Conservation (phyloP, 64 coral and sea anemone genomes). For the Stichodactyla helianthus region DNA sequence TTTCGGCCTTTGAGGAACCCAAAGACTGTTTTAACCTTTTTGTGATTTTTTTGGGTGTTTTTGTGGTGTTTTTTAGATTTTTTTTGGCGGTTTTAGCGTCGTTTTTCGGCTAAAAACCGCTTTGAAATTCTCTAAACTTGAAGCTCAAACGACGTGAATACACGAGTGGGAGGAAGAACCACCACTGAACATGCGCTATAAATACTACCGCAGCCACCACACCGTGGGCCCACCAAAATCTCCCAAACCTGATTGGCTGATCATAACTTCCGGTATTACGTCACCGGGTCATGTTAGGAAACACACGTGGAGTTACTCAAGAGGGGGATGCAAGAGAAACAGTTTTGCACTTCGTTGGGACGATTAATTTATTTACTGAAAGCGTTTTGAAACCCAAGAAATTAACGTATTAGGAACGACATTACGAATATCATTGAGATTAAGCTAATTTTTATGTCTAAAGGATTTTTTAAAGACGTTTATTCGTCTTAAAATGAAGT, state of each 20-base stretch:
- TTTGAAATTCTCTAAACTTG: constrained; percentile 34
- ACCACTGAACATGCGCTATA: constrained; percentile 1
- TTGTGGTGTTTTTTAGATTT: constrained; percentile 79
- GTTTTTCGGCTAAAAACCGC: constrained; percentile 68
- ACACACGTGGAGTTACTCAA: constrained; percentile 1
- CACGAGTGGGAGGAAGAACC: constrained; percentile 70
- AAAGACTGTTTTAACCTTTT: constrained; percentile 74
- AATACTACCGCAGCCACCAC: neutral
- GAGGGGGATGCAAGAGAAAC: neutral
- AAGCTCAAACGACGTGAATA: constrained; percentile 59
- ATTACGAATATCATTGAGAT: too few relatives aligned
- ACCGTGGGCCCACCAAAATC: neutral
- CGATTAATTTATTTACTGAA: neutral
- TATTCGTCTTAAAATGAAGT: too few relatives aligned
- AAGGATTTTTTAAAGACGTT: too few relatives aligned
- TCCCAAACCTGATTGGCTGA: constrained; percentile 55
- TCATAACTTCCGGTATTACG: constrained; percentile 53
- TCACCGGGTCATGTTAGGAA: neutral
- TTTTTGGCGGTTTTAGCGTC: constrained; percentile 95
- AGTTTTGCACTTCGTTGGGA: neutral
- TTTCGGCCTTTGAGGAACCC: constrained; percentile 44
- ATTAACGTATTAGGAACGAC: too few relatives aligned
- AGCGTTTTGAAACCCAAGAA: neutral
- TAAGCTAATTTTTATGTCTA: too few relatives aligned
- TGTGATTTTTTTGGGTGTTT: constrained; percentile 78